Conservation (phyloP, 2,113 vertebrate species). For the Paraplagusia blochii region DNA sequence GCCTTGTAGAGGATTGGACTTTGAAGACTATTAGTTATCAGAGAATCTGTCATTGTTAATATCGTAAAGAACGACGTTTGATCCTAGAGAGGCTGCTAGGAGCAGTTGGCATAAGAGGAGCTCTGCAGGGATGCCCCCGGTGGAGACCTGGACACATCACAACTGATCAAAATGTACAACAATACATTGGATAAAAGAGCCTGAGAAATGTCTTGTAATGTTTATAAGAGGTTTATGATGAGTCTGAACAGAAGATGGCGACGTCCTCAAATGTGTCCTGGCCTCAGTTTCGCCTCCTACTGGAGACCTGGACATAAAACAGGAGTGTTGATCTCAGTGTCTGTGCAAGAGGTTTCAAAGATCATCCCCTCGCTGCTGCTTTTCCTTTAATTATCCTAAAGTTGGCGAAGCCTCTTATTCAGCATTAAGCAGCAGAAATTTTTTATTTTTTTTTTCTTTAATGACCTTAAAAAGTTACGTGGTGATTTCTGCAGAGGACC, state of each 20-base stretch:
- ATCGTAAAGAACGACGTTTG: too few species aligned
- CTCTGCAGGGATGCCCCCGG: conserved; percentile 2
- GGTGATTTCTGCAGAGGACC: too few species aligned
- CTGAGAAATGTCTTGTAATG: too few species aligned
- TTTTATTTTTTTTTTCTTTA: neutral
- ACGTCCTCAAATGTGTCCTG: too few species aligned
- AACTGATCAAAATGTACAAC: too few species aligned
- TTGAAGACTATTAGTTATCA: conserved; percentile 21
- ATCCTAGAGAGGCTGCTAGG: too few species aligned
- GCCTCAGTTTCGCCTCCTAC: too few species aligned
- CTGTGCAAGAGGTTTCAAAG: conserved; percentile 47
- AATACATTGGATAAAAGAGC: too few species aligned
- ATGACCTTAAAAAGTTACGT: conserved; percentile 20
- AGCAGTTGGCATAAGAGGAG: conserved; percentile 22
- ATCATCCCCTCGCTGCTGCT: conserved; percentile 22
- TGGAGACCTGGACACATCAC: conserved; percentile 28
- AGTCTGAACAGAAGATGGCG: too few species aligned
- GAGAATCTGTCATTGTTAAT: conserved; percentile 48
- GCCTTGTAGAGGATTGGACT: conserved; percentile 21
- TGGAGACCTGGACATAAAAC: too few species aligned
- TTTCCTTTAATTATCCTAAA: conserved; percentile 54
- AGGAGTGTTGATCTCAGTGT: conserved; percentile 30
- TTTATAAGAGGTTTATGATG: too few species aligned
- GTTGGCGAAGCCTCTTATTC: conserved; percentile 24
- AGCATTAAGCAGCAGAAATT: conserved; percentile 8